A percentile compares a stretch with the other conserved stretches of the same genome.
Evolutionary conservation across 2,797 vertebrate species (phyloP).

Genomic region (Pempheris klunzingeri): DNA sequence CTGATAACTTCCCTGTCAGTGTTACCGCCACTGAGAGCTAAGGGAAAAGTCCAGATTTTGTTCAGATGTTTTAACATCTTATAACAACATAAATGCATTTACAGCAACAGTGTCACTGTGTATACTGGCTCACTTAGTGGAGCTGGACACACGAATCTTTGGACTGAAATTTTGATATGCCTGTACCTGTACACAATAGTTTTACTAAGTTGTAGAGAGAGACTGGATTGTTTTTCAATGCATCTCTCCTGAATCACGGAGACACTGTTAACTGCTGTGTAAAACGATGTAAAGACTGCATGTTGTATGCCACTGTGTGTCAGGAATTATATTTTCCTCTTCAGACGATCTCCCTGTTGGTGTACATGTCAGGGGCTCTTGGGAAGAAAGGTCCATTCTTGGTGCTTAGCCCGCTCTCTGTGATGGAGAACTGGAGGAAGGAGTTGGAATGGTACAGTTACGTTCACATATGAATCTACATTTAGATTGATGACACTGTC

Average conservation of each 20-base stretch:
- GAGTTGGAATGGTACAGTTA: slow-evolving; percentile 87
- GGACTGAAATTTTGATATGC: background rate
- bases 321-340: slow-evolving; percentile 33
- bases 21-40: no score
- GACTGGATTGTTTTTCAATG: background rate
- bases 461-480: background rate
- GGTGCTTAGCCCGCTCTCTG: slow-evolving; percentile 92
- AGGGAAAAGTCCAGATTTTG: no score
- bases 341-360: slow-evolving; percentile 91
- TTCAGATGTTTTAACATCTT: no score
- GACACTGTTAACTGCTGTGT: background rate
- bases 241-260: background rate
- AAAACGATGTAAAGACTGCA: background rate
- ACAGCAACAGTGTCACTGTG: background rate
- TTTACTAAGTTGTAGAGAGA: no score
- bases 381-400: slow-evolving; percentile 87
- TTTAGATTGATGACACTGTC: background rate
- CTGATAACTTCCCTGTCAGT: no score
- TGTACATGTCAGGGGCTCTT: slow-evolving; percentile 85
- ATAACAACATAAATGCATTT: background rate
- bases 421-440: slow-evolving; percentile 93
- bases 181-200: no score
- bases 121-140: background rate
- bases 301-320: background rate
- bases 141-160: background rate